Evolutionary conservation across 1,140 invertebrate genomes (phyloP).

Genomic region (Temnothorax nylanderi): DNA sequence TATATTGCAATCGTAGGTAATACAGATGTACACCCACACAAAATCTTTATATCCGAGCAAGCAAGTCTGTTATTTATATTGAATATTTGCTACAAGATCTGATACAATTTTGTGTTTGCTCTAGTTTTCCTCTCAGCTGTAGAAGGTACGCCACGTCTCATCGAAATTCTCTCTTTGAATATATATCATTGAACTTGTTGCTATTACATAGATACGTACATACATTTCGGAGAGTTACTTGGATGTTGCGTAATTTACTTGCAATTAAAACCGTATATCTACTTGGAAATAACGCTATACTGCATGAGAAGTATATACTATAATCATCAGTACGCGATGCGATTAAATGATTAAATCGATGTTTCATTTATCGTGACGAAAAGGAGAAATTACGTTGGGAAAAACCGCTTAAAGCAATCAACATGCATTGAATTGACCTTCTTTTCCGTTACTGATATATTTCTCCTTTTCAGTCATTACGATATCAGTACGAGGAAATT

Average conservation of each 20-base stretch:
- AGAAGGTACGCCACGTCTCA: not conserved
- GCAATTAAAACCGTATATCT: not conserved
- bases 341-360: not conserved
- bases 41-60: conserved; percentile 8
- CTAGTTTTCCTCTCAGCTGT: not conserved
- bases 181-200: conserved; percentile 34
- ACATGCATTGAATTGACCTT: not conserved
- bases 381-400: not conserved
- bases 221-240: not conserved
- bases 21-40: not conserved
- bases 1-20: conserved; percentile 2
- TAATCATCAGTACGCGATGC: not conserved
- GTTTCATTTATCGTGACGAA: not conserved
- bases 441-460: not conserved
- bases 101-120: conserved; percentile 23
- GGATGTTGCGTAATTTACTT: not conserved
- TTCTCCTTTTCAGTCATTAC: not conserved
- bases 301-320: not conserved
- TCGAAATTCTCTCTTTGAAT: conserved; percentile 31
- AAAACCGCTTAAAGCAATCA: not conserved
- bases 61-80: conserved; percentile 6
- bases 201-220: not conserved
- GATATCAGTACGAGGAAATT: conserved; percentile 40
- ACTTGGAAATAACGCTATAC: not conserved
- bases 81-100: conserved; percentile 1